These are phyloP conservation scores for Drosophila pallidifrons DNA, from an alignment of 1,140 invertebrate species.

Conservation along the genomic window DNA sequence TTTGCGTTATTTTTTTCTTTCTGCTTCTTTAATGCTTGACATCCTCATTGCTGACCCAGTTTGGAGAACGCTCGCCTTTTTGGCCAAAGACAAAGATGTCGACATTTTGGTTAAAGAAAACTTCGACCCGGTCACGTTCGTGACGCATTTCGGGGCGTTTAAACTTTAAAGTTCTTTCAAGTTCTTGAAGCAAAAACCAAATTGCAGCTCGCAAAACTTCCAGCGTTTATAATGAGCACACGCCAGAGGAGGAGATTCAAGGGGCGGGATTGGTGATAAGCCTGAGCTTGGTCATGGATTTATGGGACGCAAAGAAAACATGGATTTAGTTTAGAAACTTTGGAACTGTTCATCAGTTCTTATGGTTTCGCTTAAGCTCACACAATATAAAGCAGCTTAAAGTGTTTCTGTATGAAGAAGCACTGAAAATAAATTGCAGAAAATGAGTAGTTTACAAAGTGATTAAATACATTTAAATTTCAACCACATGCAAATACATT, in stretches of 20 bases:
- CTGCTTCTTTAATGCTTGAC: slow-evolving; percentile 56
- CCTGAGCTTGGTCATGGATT: slow-evolving; percentile 31
- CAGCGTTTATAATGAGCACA: slow-evolving; percentile 51
- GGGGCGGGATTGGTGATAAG: slow-evolving; percentile 34
- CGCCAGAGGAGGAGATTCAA: background rate
- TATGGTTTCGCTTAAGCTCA: background rate
- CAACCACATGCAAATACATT: background rate
- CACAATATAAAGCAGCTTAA: slow-evolving; percentile 18
- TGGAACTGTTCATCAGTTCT: slow-evolving; percentile 16
- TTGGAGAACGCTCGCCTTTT: slow-evolving; percentile 34
- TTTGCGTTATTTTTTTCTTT: background rate
- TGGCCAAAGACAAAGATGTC: slow-evolving; percentile 38
- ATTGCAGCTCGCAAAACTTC: slow-evolving; percentile 44
- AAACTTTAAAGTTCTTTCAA: slow-evolving; percentile 45
- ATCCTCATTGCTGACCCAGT: slow-evolving; percentile 66
- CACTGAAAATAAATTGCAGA: background rate
- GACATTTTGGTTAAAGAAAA: slow-evolving; percentile 48
- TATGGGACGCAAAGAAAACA: slow-evolving; percentile 33
- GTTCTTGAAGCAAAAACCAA: slow-evolving; percentile 52
- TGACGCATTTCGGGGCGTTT: slow-evolving; percentile 53
- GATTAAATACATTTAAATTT: background rate
- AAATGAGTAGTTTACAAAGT: background rate
- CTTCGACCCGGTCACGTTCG: slow-evolving; percentile 71
- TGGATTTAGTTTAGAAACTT: slow-evolving; percentile 25
- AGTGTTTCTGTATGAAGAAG: background rate